Conservation (phyloP, 2,113 vertebrate species). For the Cranoglanis bouderius region DNA sequence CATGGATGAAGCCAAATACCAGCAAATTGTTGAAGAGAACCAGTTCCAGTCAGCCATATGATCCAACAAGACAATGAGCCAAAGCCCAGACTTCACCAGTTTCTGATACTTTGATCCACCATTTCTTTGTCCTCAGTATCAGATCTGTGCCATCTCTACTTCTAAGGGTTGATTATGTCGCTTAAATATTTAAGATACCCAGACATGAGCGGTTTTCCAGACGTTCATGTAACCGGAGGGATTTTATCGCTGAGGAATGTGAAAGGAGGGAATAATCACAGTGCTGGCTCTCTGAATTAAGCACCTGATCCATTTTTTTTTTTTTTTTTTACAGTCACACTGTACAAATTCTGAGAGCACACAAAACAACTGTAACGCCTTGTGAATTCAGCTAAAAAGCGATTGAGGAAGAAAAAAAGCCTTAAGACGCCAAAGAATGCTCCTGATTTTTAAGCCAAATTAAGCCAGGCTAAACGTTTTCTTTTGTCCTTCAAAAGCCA, state of each 20-base stretch:
- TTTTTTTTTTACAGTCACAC: neutral
- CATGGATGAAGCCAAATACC: no score
- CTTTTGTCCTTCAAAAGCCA: slow-evolving; percentile 37
- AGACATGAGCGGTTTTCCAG: neutral
- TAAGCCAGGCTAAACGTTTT: slow-evolving; percentile 58
- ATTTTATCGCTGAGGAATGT: neutral
- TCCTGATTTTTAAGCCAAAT: slow-evolving; percentile 65
- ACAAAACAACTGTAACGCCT: neutral
- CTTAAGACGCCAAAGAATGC: slow-evolving; percentile 56
- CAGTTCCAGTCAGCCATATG: no score
- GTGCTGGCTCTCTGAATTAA: neutral
- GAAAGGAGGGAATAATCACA: neutral
- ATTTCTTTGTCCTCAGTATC: neutral
- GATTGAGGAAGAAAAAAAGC: slow-evolving; percentile 23
- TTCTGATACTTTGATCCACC: no score
- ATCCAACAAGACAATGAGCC: no score
- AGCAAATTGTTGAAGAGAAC: no score
- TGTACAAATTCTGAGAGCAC: no score
- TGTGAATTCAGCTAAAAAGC: slow-evolving; percentile 15
- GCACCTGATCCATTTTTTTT: slow-evolving; percentile 44
- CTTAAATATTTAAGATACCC: neutral
- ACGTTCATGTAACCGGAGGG: neutral
- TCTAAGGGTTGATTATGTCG: neutral
- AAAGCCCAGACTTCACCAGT: no score
- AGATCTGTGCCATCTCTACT: neutral